Conservation (phyloP, 2,888 invertebrate species). For the Prostheceraeus crozeri region DNA sequence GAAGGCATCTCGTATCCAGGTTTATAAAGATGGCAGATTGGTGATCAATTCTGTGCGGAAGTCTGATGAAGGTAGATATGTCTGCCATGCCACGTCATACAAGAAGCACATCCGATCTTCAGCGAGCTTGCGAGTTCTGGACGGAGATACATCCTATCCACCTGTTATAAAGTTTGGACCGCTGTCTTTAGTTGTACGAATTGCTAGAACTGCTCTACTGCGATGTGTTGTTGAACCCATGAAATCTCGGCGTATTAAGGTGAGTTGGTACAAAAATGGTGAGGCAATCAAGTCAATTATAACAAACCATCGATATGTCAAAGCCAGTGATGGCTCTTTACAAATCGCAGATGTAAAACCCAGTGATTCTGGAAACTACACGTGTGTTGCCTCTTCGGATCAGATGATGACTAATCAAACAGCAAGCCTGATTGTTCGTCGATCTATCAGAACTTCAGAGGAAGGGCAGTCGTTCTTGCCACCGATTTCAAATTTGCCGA, state of each 20-base stretch:
- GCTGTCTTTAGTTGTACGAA: constrained; percentile 22
- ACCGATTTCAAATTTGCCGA: constrained; percentile 18
- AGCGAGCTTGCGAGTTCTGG: constrained; percentile 31
- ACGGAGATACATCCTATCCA: constrained; percentile 3
- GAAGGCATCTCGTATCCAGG: constrained; percentile 27
- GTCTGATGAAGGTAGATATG: constrained; percentile 36
- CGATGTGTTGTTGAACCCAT: constrained; percentile 28
- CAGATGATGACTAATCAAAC: constrained; percentile 21
- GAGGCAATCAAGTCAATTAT: not conserved
- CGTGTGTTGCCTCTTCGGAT: constrained; percentile 43
- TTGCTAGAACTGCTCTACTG: constrained; percentile 23
- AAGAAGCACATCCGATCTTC: constrained; percentile 34
- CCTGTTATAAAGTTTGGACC: constrained; percentile 36
- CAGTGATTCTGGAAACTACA: constrained; percentile 47
- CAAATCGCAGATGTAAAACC: constrained; percentile 42
- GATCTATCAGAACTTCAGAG: too few relatives aligned
- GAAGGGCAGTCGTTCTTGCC: too few relatives aligned
- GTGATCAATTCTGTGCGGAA: constrained; percentile 29
- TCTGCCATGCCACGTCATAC: constrained; percentile 33
- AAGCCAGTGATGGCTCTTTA: constrained; percentile 42
- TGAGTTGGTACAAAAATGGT: constrained; percentile 31
- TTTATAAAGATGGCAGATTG: constrained; percentile 26
- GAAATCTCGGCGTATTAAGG: not conserved
- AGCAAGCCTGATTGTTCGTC: constrained; percentile 17
- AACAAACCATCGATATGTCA: constrained; percentile 18